Conservation (phyloP, 2,797 vertebrate genomes). For the Sebastolobus altivelis region DNA sequence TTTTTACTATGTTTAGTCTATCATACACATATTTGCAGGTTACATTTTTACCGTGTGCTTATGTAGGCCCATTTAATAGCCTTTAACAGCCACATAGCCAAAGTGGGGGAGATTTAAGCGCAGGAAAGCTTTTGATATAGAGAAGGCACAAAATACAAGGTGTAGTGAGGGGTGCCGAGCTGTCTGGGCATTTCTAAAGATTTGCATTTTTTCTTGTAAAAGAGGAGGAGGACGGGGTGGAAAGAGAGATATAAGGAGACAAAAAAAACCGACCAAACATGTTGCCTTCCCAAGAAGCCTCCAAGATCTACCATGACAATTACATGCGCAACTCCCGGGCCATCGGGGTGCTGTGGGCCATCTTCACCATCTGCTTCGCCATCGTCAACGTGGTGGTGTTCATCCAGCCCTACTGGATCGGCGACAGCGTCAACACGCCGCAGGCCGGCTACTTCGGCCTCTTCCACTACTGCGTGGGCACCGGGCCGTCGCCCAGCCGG, state of each 20-base stretch:
- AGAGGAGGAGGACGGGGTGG: constrained; percentile 35
- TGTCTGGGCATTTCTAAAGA: constrained; percentile 19
- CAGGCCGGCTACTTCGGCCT: constrained; percentile 96
- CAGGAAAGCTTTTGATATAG: constrained; percentile 16
- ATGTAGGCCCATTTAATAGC: constrained; percentile 61
- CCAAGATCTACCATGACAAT: constrained; percentile 96
- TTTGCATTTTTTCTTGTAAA: constrained; percentile 9
- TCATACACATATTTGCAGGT: constrained; percentile 46
- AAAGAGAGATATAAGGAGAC: constrained; percentile 25
- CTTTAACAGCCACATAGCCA: constrained; percentile 56
- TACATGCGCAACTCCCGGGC: constrained; percentile 96
- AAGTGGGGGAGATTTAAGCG: constrained; percentile 20
- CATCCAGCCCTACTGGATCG: constrained; percentile 98
- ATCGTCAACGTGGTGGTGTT: constrained; percentile 99
- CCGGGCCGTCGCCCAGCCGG: constrained; percentile 88
- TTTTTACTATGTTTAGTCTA: constrained; percentile 50
- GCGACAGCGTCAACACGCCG: constrained; percentile 96
- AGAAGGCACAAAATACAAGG: background rate
- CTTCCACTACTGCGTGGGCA: constrained; percentile 96
- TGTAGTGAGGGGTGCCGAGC: constrained; percentile 21
- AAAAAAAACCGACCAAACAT: constrained; percentile 79
- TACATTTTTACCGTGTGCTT: constrained; percentile 40
- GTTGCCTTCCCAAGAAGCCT: constrained; percentile 97
- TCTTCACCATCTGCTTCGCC: constrained; percentile 99
- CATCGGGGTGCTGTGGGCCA: constrained; percentile 96